Base-by-base conservation (phyloP, 2,113 vertebrate genomes). In the Pteronura brasiliensis region DNA sequence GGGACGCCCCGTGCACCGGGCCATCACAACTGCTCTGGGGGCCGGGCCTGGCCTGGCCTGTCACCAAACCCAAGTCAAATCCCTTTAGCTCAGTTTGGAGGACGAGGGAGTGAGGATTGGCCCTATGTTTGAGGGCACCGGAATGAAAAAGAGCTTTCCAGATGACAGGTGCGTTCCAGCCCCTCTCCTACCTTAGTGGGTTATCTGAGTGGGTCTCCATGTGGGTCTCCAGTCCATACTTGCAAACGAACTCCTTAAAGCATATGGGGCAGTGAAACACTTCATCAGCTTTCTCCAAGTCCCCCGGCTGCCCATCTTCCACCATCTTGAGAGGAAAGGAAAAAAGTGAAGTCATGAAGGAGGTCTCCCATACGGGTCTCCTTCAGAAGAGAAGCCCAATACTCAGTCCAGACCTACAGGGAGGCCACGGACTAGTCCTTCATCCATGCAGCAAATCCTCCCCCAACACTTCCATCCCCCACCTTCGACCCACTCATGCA, bases 141-240 rank as follows among this genome's bases (percentile, higher is more conserved):
- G 14, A 82, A 63, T 7, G 18, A 25, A 36, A 20, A 59, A 36
- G 14, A 21, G 36, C 23, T 47, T 92, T 49, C 39, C 76, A 23
- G 59, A 31, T 1, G 12, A 18, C n/a, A 18, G 47, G 52, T 31
- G 34, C 1, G 31, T 4, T 5, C 71, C 18, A 7, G 11, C 36
- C 47, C 63, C 88, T 39, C 49, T 81, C 98, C 98, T 99, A 99
- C 99, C 99, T 99, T 88, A 99, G 95, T 0, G 99, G 99, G 72
- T 99, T 99, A 98, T 99, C 99, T 4, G 99, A 99, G 98, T 99
- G 99, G 9, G 99, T 98, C 97, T 99, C 99, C 99, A 99, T 99
- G 98, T 99, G 99, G 36, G 98, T 98, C 97, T 99, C 99, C 98
- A 99, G 99, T 69, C 99, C 99, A 69, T 99, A 99, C 95, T 99